Evolutionary conservation across 2,888 invertebrate species (phyloP).

Genomic region (Zele albiditarsus): DNA sequence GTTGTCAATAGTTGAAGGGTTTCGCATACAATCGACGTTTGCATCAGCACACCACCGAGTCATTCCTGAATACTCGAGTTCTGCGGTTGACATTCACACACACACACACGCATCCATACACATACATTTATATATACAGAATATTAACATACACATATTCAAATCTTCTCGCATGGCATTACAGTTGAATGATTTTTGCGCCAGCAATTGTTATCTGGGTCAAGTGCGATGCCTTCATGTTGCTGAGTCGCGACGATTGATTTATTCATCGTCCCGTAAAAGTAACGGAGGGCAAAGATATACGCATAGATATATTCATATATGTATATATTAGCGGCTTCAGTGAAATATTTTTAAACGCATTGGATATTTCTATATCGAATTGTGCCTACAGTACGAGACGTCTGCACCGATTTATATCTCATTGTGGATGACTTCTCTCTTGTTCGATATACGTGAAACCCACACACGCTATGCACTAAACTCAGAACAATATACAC

Average conservation of each 20-base stretch:
- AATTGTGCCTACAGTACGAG: neutral
- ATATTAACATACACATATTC: neutral
- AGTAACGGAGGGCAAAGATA: constrained; percentile 5
- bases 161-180: constrained; percentile 6
- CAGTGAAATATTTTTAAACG: neutral
- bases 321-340: constrained; percentile 11
- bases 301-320: constrained; percentile 9
- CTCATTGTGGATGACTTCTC: constrained; percentile 15
- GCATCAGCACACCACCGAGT: neutral
- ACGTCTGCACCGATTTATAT: constrained; percentile 19
- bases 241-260: constrained; percentile 20
- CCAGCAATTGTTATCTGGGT: constrained; percentile 33
- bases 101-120: neutral
- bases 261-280: constrained; percentile 29
- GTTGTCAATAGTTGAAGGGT: constrained; percentile 15
- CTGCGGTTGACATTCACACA: neutral
- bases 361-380: constrained; percentile 2
- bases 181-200: constrained; percentile 9
- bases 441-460: neutral
- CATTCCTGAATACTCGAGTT: neutral
- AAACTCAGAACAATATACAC: neutral
- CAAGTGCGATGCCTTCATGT: constrained; percentile 33
- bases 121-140: neutral
- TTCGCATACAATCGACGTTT: constrained; percentile 6
- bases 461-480: neutral